phyloP scores from a whole-genome alignment of 2,888 invertebrate species.

The Hymenopus coronatus region DNA sequence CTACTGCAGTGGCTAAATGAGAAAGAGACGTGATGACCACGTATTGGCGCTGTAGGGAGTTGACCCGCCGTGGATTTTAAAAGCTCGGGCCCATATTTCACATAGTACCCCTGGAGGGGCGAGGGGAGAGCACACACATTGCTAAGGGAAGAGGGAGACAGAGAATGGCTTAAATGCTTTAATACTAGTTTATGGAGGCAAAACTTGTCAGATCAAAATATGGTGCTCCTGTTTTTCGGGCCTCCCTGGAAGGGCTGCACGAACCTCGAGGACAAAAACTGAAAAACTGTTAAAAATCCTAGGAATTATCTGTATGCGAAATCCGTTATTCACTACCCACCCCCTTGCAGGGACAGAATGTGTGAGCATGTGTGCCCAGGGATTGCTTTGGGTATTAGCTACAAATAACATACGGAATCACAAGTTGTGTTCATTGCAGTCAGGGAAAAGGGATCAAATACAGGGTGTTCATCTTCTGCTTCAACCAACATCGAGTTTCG shows the following conservation, averaged over 20 bases:
- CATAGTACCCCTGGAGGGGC: neutral
- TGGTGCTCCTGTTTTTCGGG: neutral
- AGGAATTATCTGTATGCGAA: neutral
- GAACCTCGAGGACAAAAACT: neutral
- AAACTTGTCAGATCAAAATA: slow-evolving; percentile 31
- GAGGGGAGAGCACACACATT: neutral
- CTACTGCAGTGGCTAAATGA: slow-evolving; percentile 9
- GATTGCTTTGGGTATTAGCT: neutral
- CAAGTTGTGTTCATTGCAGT: neutral
- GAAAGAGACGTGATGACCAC: slow-evolving; percentile 10
- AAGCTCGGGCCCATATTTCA: slow-evolving; percentile 26
- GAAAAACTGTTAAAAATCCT: slow-evolving; percentile 19
- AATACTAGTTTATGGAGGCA: slow-evolving; percentile 32
- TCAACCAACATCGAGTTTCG: too few relatives aligned
- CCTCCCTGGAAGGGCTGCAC: neutral
- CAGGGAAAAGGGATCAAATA: neutral
- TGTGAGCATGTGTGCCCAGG: neutral
- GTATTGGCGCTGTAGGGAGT: neutral
- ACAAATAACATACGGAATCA: neutral
- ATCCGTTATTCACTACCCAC: neutral
- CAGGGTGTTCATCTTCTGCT: neutral
- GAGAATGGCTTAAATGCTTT: slow-evolving; percentile 22
- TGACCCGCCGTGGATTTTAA: slow-evolving; percentile 17
- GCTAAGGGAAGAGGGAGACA: neutral
- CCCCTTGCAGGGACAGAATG: neutral